Evolutionary conservation across 2,797 vertebrate species (phyloP), one percentile per base, ranked within the genome.

Genomic region (Poeciliopsis turneri): DNA sequence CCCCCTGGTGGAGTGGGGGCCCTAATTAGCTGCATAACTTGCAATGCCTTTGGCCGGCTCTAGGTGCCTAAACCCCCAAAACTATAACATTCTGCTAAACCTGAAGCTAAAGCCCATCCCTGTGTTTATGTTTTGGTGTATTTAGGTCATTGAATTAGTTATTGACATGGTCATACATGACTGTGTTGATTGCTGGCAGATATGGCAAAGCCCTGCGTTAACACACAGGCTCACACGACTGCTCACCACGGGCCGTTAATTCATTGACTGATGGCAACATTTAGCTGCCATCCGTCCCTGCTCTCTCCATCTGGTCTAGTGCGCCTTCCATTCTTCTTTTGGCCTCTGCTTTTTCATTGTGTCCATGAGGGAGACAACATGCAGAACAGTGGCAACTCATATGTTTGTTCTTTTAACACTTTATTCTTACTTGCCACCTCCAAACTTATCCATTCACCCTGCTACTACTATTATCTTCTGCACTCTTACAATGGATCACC

Each of bases 221-320:
- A 82, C 87, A 84, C 39, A 13, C 72, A 70, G 85, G 69, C 88
- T 80, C n/a, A n/a, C 66, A 74, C 2, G 3, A 73, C 39, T 77
- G 70, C 87, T 90, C 88, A 88, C 90, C 88, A 85, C 53, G 78
- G 86, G 69, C 87, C 41, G 81, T 91, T 94, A 91, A 94, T 89
- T 92, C 77, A 41, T 82, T 94, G 91, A 94, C 85, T 89, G 89
- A 93, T 94, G 89, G 89, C 18, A 74, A 79, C 59, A 43, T 87
- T 91, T 88, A 84, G 79, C 15, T 53, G 76, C 64, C 81, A 83
- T 90, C 86, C 84, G 46, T 90, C 87, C 87, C 72, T 64, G 47
- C 71, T 82, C 70, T 76, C 85, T 86, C 85, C 84, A 89, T 92
- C 92, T 91, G 90, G 83, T 84, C 80, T 81, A 55, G 39, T 49